Conservation (phyloP, 2,113 vertebrate genomes). For the Halichoeres trimaculatus region DNA sequence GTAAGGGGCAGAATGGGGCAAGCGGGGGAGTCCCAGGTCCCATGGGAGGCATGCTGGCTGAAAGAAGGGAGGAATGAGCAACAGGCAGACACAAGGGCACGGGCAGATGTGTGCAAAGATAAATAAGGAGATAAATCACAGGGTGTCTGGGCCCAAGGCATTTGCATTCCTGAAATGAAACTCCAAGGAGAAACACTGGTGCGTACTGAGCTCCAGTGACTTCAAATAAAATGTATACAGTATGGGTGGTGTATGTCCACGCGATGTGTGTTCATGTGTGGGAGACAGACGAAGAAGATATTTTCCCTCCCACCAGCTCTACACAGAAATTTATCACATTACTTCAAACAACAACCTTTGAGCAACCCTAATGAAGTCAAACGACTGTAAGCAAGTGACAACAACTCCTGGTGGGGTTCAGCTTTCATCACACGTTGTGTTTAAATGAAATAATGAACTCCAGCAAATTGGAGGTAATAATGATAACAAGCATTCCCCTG, state of each 20-base stretch:
- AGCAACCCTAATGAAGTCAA: conserved; percentile 43
- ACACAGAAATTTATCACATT: conserved; percentile 70
- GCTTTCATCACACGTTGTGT: conserved; percentile 32
- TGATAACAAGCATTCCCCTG: conserved; percentile 55
- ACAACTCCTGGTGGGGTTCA: conserved; percentile 43
- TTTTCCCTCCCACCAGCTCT: conserved; percentile 40
- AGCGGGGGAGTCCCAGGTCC: conserved; percentile 75
- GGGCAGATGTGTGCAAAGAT: conserved; percentile 85
- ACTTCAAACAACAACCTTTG: conserved; percentile 32
- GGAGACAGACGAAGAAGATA: conserved; percentile 11
- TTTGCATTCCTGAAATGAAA: conserved; percentile 86
- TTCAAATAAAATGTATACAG: conserved; percentile 66
- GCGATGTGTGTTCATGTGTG: conserved; percentile 34
- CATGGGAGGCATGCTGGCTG: conserved; percentile 67
- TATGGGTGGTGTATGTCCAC: conserved; percentile 18
- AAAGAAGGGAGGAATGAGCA: conserved; percentile 80
- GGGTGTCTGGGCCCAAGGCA: conserved; percentile 80
- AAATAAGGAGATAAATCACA: conserved; percentile 86
- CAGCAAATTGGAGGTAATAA: conserved; percentile 56
- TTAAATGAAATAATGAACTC: conserved; percentile 41
- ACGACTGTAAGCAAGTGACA: conserved; percentile 32
- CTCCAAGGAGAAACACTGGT: conserved; percentile 78
- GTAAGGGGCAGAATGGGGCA: conserved; percentile 54
- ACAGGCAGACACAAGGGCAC: conserved; percentile 85
- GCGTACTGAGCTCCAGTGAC: conserved; percentile 62